Percentiles rank a stretch among this genome's conserved stretches.
Evolutionary conservation across 2,888 invertebrate genomes (phyloP).

Genomic region (Amaurobius ferox): DNA sequence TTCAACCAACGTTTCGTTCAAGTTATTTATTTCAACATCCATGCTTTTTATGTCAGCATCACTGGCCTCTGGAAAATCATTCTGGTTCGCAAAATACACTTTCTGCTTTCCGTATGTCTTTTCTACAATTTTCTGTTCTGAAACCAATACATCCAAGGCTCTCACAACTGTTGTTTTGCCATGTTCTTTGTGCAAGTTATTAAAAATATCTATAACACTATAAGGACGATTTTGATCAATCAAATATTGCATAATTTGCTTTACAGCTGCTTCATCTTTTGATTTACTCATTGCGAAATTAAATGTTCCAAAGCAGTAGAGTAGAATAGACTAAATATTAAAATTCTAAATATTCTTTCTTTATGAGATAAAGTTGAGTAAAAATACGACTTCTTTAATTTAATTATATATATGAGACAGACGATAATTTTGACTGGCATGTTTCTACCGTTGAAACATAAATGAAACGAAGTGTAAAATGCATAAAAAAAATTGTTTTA

Average conservation of each 20-base stretch:
- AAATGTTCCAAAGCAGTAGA: too few species aligned
- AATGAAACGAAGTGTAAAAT: too few species aligned
- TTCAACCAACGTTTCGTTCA: slow-evolving; percentile 76
- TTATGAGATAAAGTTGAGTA: too few species aligned
- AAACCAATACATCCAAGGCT: slow-evolving; percentile 85
- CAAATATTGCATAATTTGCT: slow-evolving; percentile 82
- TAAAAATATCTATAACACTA: slow-evolving; percentile 87
- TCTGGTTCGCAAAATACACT: slow-evolving; percentile 88
- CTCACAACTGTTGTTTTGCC: slow-evolving; percentile 87
- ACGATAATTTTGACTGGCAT: too few species aligned
- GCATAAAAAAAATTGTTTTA: too few species aligned
- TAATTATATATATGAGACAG: too few species aligned
- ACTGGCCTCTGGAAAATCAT: slow-evolving; percentile 78
- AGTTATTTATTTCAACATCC: slow-evolving; percentile 79
- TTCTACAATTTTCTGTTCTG: slow-evolving; percentile 82
- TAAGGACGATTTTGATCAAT: slow-evolving; percentile 88
- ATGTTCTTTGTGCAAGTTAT: slow-evolving; percentile 86
- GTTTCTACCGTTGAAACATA: too few species aligned
- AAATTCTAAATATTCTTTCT: too few species aligned
- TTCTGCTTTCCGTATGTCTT: slow-evolving; percentile 93
- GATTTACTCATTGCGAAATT: slow-evolving; percentile 18
- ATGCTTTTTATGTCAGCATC: slow-evolving; percentile 80
- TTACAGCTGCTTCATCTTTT: neutral
- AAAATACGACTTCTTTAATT: too few species aligned
- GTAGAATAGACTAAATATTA: too few species aligned